Evolutionary conservation across 2,888 invertebrate genomes (phyloP).

Genomic region (Lepidochrysops patricia): DNA sequence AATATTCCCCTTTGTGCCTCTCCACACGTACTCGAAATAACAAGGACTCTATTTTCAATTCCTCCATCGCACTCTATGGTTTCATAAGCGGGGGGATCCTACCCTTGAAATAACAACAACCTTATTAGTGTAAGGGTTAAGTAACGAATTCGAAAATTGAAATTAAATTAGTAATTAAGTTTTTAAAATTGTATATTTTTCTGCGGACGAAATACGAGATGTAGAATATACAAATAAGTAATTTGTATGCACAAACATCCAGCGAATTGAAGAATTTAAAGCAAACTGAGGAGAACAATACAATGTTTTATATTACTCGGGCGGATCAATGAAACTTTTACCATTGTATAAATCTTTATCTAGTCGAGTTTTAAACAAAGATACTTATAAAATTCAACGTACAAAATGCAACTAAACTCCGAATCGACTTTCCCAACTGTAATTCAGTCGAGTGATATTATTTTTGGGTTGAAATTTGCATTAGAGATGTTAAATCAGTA

Average conservation of each 20-base stretch:
- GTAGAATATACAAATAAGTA: neutral
- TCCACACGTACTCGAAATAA: constrained; percentile 67
- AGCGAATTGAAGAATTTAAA: neutral
- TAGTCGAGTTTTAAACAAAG: constrained; percentile 24
- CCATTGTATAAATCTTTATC: constrained; percentile 21
- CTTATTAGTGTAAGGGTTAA: neutral
- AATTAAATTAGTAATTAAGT: too few species aligned
- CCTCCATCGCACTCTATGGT: constrained; percentile 17
- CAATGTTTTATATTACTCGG: constrained; percentile 11
- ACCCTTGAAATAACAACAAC: constrained; percentile 7
- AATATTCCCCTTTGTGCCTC: constrained; percentile 62
- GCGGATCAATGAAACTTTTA: constrained; percentile 9
- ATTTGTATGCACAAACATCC: neutral
- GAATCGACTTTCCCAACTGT: constrained; percentile 25
- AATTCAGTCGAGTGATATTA: constrained; percentile 23
- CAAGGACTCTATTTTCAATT: constrained; percentile 72
- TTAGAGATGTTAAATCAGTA: constrained; percentile 20
- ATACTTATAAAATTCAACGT: constrained; percentile 24
- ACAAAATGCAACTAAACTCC: constrained; percentile 25
- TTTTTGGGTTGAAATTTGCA: constrained; percentile 24
- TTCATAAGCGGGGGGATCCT: constrained; percentile 12
- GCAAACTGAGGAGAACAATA: neutral
- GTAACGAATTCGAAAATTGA: neutral
- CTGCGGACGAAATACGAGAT: neutral
- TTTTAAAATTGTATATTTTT: neutral